Evolutionary conservation across 2,797 vertebrate genomes (phyloP).

Genomic region (Takifugu ocellatus): DNA sequence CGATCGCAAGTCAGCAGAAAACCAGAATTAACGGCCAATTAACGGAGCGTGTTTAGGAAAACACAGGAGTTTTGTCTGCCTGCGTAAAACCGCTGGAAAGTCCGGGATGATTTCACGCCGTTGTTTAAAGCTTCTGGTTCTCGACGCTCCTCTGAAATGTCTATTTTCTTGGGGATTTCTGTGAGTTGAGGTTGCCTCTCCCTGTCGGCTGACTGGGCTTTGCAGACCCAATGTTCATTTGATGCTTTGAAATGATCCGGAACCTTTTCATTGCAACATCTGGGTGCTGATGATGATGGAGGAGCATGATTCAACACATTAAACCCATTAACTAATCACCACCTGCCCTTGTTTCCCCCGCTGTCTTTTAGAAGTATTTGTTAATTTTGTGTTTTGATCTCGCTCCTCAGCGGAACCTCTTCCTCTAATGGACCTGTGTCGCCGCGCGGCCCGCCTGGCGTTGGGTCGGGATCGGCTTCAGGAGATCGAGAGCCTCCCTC

Average conservation of each 20-base stretch:
- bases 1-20: background rate
- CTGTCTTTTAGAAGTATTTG: background rate
- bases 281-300: no score
- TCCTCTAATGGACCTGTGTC: conserved; percentile 96
- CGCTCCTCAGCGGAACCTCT: conserved; percentile 89
- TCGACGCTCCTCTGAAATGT: no score
- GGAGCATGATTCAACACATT: background rate
- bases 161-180: no score
- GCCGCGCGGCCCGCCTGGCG: conserved; percentile 89
- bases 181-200: no score
- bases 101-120: background rate
- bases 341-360: background rate
- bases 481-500: conserved; percentile 89
- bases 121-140: no score
- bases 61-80: background rate
- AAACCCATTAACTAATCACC: background rate
- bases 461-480: conserved; percentile 90
- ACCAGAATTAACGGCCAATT: background rate
- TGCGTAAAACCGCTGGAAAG: background rate
- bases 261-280: no score
- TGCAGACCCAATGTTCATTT: no score
- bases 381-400: conserved; percentile 6
- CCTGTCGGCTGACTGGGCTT: no score
- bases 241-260: no score
- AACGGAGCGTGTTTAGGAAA: background rate